Evolutionary conservation across 2,888 invertebrate genomes (phyloP).

Genomic region (Mimas tiliae): DNA sequence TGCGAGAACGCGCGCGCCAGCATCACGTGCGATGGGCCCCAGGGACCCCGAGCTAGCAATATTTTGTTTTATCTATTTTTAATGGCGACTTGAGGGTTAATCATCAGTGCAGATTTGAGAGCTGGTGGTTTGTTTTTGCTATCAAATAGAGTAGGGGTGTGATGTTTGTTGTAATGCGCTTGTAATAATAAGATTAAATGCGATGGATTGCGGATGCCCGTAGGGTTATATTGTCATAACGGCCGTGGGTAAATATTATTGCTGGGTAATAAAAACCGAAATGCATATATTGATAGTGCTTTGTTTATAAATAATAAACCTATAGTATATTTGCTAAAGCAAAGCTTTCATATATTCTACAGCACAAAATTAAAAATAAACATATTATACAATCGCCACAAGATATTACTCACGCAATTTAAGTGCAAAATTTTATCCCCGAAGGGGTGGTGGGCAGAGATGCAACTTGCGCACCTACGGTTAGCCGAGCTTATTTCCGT

Average conservation of each 20-base stretch:
- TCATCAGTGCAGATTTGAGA: constrained; percentile 68
- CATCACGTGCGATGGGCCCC: constrained; percentile 62
- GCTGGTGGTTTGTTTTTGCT: constrained; percentile 54
- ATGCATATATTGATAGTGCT: too few relatives aligned
- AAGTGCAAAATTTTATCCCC: too few relatives aligned
- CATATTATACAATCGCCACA: too few relatives aligned
- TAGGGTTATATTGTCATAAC: constrained; percentile 1
- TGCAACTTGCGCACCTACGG: too few relatives aligned
- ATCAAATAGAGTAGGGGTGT: constrained; percentile 41
- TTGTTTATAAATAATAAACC: too few relatives aligned
- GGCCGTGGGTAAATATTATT: constrained; percentile 4
- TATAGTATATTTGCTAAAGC: too few relatives aligned
- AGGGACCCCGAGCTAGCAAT: constrained; percentile 62
- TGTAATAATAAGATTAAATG: constrained; percentile 32
- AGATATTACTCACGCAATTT: background rate
- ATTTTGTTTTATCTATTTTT: constrained; percentile 82
- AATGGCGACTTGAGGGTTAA: constrained; percentile 73
- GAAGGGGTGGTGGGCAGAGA: too few relatives aligned
- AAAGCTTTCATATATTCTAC: too few relatives aligned
- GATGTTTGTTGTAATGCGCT: constrained; percentile 42
- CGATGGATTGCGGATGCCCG: constrained; percentile 3
- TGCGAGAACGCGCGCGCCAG: constrained; percentile 59
- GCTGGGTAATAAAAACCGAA: background rate
- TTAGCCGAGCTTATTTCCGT: too few relatives aligned
- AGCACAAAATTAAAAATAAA: too few relatives aligned